Conservation (phyloP, 1,140 invertebrate genomes). For the Sycophila sp. region DNA sequence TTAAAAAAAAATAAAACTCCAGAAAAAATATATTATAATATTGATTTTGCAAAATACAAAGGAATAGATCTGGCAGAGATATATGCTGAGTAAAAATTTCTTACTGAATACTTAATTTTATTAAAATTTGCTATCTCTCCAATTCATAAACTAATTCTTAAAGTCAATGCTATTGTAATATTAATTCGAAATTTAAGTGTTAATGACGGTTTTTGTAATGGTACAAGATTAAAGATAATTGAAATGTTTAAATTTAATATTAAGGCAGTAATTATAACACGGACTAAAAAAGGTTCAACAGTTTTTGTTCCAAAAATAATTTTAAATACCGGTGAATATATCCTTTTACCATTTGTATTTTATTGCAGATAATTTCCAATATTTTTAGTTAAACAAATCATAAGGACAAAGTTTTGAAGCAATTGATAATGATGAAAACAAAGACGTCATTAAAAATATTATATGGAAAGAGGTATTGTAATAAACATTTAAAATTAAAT, state of each 20-base stretch:
- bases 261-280: neutral
- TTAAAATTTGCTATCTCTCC: too few relatives aligned
- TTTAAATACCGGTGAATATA: neutral
- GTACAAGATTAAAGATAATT: neutral
- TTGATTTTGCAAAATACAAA: too few relatives aligned
- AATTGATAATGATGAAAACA: neutral
- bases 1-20: too few relatives aligned
- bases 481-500: too few relatives aligned
- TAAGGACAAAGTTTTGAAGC: neutral
- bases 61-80: too few relatives aligned
- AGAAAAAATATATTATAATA: too few relatives aligned
- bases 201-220: neutral
- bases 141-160: too few relatives aligned
- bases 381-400: neutral
- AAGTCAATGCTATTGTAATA: too few relatives aligned
- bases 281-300: neutral
- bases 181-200: neutral
- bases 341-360: neutral
- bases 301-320: neutral
- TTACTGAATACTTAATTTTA: too few relatives aligned
- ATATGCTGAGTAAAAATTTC: too few relatives aligned
- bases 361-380: neutral
- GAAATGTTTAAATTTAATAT: neutral
- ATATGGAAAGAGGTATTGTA: neutral
- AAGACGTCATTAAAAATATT: neutral